A percentile compares a stretch with the other conserved stretches of the same genome.
These are phyloP conservation scores for Hyperoodon ampullatus DNA, from an alignment of 2,113 vertebrate genomes.

Conservation along the genomic window DNA sequence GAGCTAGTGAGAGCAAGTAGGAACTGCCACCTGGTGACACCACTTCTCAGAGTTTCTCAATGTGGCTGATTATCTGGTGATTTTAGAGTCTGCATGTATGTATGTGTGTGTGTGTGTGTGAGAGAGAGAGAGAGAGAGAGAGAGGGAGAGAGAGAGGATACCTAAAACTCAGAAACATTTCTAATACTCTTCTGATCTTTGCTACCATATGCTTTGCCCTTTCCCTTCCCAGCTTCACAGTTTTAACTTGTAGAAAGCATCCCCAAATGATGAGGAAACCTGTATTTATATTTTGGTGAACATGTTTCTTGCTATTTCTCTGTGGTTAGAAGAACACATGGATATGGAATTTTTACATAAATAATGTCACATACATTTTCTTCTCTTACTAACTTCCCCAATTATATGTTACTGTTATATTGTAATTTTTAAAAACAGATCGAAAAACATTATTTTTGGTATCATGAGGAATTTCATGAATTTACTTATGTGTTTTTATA, in stretches of 20 bases:
- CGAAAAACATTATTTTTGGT: conserved; percentile 25
- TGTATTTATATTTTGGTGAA: not conserved
- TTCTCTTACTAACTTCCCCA: not conserved
- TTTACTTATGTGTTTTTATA: not conserved
- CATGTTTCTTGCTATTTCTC: not conserved
- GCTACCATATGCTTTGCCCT: not conserved
- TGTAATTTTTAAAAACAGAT: not conserved
- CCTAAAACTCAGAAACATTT: not conserved
- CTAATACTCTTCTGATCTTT: not conserved
- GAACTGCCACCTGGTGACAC: not conserved
- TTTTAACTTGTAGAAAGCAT: conserved; percentile 8
- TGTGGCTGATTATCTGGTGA: not conserved
- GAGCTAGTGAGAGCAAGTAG: not conserved
- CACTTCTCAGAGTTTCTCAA: not conserved
- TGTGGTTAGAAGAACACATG: not conserved
- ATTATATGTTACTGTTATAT: not conserved
- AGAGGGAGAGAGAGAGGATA: not conserved
- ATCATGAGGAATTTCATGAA: not conserved
- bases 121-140: not conserved
- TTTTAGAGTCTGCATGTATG: not conserved
- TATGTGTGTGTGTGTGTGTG: not conserved
- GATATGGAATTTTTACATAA: conserved; percentile 22
- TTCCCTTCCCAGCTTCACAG: not conserved
- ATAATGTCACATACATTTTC: not conserved
- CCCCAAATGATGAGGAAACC: not conserved